phyloP scores from a whole-genome alignment of 1,140 invertebrate genomes.

The Venturia canescens region DNA sequence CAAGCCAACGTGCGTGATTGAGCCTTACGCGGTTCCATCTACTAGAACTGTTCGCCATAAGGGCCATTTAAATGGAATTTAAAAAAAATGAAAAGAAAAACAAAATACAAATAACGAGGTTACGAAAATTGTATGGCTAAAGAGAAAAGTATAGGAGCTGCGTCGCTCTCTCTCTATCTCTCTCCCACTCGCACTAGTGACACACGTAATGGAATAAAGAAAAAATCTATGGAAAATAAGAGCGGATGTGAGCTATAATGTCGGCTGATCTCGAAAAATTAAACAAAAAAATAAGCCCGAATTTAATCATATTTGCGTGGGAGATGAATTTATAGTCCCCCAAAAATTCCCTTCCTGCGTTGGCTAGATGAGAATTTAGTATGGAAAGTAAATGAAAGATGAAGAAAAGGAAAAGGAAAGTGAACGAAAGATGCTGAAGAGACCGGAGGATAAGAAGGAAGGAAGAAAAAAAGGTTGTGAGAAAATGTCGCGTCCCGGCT shows the following conservation, averaged over 20 bases:
- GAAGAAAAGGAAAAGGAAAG: conserved; percentile 22
- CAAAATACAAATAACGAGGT: not conserved
- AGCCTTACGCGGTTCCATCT: conserved; percentile 40
- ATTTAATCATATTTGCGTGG: conserved; percentile 21
- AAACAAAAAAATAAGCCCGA: not conserved
- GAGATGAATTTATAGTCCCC: not conserved
- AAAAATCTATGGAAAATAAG: not conserved
- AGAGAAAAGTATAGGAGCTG: conserved; percentile 29
- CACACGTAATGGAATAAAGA: not conserved
- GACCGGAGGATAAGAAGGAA: no score
- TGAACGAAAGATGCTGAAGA: conserved; percentile 1
- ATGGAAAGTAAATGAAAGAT: conserved; percentile 1
- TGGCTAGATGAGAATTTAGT: conserved; percentile 44
- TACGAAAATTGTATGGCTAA: not conserved
- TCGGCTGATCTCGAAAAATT: conserved; percentile 1
- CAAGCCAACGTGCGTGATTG: conserved; percentile 43
- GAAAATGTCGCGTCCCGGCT: conserved; percentile 22
- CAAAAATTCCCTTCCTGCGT: conserved; percentile 12
- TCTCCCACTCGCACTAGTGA: conserved; percentile 18
- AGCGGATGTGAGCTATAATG: not conserved
- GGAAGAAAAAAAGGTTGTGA: not conserved
- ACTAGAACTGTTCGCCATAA: conserved; percentile 15
- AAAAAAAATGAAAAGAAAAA: not conserved
- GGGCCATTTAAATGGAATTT: not conserved
- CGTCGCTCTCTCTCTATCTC: conserved; percentile 8